These are phyloP conservation scores for Exaiptasia diaphana DNA, from an alignment of 64 coral and sea anemone genomes.

Conservation along the genomic window DNA sequence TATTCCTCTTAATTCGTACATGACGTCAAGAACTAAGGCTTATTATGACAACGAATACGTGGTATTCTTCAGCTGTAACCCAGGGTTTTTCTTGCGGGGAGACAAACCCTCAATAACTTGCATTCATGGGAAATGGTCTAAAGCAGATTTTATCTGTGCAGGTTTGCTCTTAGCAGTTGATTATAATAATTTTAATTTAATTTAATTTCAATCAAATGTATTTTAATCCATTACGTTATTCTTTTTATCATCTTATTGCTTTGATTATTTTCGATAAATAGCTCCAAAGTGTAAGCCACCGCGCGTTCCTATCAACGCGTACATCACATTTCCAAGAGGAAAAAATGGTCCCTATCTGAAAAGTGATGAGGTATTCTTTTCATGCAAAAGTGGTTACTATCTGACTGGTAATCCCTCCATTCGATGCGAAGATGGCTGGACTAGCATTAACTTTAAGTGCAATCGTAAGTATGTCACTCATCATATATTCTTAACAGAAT, in stretches of 20 bases:
- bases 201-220: neutral
- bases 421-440: constrained; percentile 42
- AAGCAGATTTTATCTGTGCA: constrained; percentile 10
- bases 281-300: constrained; percentile 55
- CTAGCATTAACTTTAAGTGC: neutral
- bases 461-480: constrained; percentile 6
- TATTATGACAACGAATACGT: constrained; percentile 17
- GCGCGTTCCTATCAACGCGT: constrained; percentile 17
- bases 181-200: neutral
- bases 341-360: constrained; percentile 37
- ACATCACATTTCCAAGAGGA: constrained; percentile 44
- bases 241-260: too few relatives aligned
- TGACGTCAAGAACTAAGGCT: neutral
- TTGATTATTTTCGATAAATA: neutral
- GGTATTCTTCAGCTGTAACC: constrained; percentile 51
- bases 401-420: constrained; percentile 50
- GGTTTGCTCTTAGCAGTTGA: neutral
- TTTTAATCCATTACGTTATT: neutral
- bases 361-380: constrained; percentile 44
- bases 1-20: constrained; percentile 32
- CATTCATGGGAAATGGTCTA: constrained; percentile 32
- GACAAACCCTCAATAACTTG: constrained; percentile 39
- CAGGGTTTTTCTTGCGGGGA: constrained; percentile 42
- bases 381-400: constrained; percentile 47
- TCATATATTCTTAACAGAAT: neutral